A percentile compares a stretch with the other conserved stretches of the same genome.
phyloP scores from a whole-genome alignment of 2,113 vertebrate species.

The Hystrix brachyura region DNA sequence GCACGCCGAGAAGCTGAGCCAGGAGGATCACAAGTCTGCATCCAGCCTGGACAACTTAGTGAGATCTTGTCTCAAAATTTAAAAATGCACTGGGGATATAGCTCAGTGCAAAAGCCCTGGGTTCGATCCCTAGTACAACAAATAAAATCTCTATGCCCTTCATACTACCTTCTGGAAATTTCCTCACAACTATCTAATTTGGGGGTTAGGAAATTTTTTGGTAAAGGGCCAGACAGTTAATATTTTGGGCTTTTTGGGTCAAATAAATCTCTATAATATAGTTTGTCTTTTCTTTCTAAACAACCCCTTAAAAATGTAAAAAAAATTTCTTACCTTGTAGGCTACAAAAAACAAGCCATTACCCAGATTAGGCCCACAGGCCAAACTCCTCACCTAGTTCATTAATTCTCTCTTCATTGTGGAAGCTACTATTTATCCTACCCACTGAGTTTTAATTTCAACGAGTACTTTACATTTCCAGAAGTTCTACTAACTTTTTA shows the following conservation, averaged over 20 bases:
- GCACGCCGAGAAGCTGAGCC: background rate
- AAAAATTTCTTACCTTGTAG: constrained; percentile 19
- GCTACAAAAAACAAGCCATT: background rate
- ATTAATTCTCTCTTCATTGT: background rate
- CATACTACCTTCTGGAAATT: constrained; percentile 3
- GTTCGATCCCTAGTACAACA: background rate
- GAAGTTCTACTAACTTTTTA: background rate
- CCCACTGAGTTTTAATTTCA: background rate
- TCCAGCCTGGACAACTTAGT: background rate
- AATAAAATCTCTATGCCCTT: background rate
- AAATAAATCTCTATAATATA: background rate
- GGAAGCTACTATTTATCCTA: background rate
- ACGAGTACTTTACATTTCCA: background rate
- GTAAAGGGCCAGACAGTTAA: background rate
- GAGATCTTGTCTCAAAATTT: background rate
- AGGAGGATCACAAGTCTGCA: background rate
- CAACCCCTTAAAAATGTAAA: background rate
- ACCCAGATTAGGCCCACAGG: background rate
- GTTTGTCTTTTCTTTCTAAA: background rate
- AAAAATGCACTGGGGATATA: background rate
- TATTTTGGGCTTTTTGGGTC: background rate
- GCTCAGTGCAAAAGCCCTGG: background rate
- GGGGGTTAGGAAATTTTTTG: background rate
- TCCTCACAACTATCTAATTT: background rate
- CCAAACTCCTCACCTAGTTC: background rate